A percentile compares a stretch with the other conserved stretches of the same genome.
Conservation (phyloP, 64 coral and sea anemone species). For the Actinia equina region DNA sequence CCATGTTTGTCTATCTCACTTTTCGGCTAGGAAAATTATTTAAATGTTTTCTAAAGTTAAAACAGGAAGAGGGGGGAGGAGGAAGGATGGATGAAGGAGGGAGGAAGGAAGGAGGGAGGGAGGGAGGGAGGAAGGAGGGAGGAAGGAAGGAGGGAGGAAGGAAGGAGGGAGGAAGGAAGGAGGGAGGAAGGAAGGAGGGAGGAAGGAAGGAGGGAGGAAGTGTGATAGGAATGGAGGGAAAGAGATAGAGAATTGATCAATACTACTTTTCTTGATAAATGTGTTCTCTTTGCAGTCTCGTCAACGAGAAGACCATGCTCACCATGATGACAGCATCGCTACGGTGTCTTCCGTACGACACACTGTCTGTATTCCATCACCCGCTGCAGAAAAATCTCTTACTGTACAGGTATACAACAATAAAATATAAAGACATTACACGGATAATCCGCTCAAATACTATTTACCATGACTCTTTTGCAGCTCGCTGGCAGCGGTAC, state of each 20-base stretch:
- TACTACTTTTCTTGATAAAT: neutral
- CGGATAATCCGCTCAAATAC: neutral
- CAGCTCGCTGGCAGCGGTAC: neutral
- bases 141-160: too few species aligned
- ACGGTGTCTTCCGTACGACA: constrained; percentile 36
- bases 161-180: too few species aligned
- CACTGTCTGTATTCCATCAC: constrained; percentile 78
- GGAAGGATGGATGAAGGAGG: too few species aligned
- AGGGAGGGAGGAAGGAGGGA: too few species aligned
- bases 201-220: too few species aligned
- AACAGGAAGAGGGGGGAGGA: too few species aligned
- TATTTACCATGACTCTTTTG: neutral
- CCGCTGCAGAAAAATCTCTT: constrained; percentile 65
- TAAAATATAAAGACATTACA: neutral
- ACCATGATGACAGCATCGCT: constrained; percentile 47
- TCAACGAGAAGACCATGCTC: constrained; percentile 62
- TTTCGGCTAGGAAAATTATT: too few species aligned
- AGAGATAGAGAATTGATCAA: neutral
- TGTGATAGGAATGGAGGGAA: neutral
- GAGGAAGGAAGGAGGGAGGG: too few species aligned
- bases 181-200: too few species aligned
- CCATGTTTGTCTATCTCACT: too few species aligned
- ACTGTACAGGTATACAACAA: constrained; percentile 62
- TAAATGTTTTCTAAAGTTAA: too few species aligned
- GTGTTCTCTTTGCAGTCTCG: constrained; percentile 50